Conservation (phyloP, 2,797 vertebrate genomes). For the Leuciscus waleckii region DNA sequence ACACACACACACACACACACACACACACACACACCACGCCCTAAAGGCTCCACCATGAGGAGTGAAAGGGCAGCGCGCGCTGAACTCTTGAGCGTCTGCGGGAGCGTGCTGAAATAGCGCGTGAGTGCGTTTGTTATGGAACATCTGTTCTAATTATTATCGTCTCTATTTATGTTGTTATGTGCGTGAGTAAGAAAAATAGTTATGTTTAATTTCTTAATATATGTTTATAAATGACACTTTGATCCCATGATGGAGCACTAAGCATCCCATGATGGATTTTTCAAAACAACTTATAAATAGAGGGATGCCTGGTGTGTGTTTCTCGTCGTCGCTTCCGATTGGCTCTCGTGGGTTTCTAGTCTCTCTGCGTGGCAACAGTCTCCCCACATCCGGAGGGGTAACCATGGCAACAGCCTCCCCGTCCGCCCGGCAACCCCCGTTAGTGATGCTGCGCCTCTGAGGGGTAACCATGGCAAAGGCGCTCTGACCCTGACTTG, state of each 20-base stretch:
- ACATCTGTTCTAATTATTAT: not conserved
- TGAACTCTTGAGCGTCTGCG: constrained; percentile 18
- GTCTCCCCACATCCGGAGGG: constrained; percentile 55
- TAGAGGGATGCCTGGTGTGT: constrained; percentile 64
- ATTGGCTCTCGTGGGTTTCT: constrained; percentile 72
- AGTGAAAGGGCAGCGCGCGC: not conserved
- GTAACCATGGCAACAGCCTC: constrained; percentile 45
- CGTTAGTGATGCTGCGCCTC: constrained; percentile 73
- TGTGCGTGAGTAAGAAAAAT: not conserved
- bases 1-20: too few relatives aligned
- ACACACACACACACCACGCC: not conserved
- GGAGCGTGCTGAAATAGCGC: constrained; percentile 27
- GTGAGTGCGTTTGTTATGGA: constrained; percentile 42
- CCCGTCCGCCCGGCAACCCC: constrained; percentile 79
- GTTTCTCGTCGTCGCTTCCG: constrained; percentile 68
- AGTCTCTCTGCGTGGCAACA: constrained; percentile 77
- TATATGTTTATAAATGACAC: not conserved
- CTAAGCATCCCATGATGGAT: constrained; percentile 58
- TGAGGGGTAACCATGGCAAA: constrained; percentile 78
- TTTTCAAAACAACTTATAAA: constrained; percentile 67
- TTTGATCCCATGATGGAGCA: constrained; percentile 54
- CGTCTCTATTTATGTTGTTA: not conserved
- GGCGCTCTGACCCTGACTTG: constrained; percentile 73
- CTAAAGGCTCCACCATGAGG: constrained; percentile 10
- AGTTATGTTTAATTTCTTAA: not conserved